Evolutionary conservation across 2,888 invertebrate species (phyloP).

Genomic region (Oscheius sp.): DNA sequence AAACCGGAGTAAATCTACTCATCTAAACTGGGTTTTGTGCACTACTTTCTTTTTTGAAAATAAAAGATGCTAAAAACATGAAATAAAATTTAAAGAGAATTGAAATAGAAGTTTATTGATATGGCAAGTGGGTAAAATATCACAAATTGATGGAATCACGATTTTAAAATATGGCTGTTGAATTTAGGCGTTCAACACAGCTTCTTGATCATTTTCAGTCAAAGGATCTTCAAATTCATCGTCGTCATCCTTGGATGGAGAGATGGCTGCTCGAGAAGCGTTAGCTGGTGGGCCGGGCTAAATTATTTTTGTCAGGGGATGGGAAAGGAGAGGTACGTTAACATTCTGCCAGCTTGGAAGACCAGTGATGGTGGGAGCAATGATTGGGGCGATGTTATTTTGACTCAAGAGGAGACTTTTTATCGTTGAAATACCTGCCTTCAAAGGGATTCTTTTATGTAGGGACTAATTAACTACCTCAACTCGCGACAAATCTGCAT

Average conservation of each 20-base stretch:
- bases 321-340: neutral
- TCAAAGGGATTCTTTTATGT: slow-evolving; percentile 1
- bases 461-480: slow-evolving; percentile 31
- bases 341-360: slow-evolving; percentile 56
- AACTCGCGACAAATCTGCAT: slow-evolving; percentile 48
- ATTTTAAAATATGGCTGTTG: neutral
- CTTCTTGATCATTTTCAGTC: neutral
- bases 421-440: slow-evolving; percentile 51
- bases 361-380: slow-evolving; percentile 38
- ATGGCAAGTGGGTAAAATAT: neutral
- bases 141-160: neutral
- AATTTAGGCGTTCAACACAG: neutral
- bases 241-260: slow-evolving; percentile 10
- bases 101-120: neutral
- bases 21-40: neutral
- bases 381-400: slow-evolving; percentile 63
- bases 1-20: slow-evolving; percentile 7
- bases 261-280: neutral
- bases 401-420: slow-evolving; percentile 58
- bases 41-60: neutral
- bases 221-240: slow-evolving; percentile 18
- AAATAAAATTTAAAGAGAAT: neutral
- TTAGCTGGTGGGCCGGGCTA: slow-evolving; percentile 18
- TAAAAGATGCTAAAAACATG: neutral
- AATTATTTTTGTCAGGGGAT: neutral